Base-by-base conservation (phyloP, 2,113 vertebrate genomes). In the Nasalis larvatus region DNA sequence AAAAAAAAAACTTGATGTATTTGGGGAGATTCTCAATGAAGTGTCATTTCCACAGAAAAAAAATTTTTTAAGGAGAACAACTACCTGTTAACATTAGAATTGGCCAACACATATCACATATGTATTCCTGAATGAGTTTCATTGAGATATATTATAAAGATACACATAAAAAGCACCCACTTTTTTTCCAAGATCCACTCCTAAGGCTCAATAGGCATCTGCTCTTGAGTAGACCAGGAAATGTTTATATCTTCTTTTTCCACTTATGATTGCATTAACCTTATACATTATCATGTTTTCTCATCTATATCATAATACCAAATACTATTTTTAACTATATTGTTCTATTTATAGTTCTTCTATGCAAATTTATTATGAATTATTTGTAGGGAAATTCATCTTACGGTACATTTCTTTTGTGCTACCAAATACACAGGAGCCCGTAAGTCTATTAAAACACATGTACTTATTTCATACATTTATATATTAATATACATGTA, bases 341-440 rank as follows among this genome's bases (percentile, higher is more conserved):
- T 92, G 66, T 54, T 93, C 47, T 30, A 60, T 4, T 8, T 73
- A 86, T 60, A 6, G 2, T 56, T 93, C 1, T 85, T 84, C 17
- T 77, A n/a, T 80, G 42, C 37, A 92, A 66, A 92, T 86, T 54
- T 96, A 73, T 56, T 92, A 73, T 71, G 16, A 71, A 84, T 68
- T 87, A 14, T 89, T 78, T 90, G 47, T 60, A 23, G 16, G 18
- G 17, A 86, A 84, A 54, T 90, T 58, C 2, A 76, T 58, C 45
- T 82, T 60, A 77, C 4, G 30, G 42, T 32, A 18, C 25, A 86
- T 73, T 77, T 66, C 18, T 52, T 88, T 66, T 71, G 18, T 63
- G 27, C 14, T 9, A 23, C 20, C 25, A 89, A 76, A 86, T 76
- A 69, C 13, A 40, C 0, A 66, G 25, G n/a, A 96, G 17, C 13